These are phyloP conservation scores for Drosophila pachea DNA, from an alignment of 1,140 invertebrate species.

Conservation along the genomic window DNA sequence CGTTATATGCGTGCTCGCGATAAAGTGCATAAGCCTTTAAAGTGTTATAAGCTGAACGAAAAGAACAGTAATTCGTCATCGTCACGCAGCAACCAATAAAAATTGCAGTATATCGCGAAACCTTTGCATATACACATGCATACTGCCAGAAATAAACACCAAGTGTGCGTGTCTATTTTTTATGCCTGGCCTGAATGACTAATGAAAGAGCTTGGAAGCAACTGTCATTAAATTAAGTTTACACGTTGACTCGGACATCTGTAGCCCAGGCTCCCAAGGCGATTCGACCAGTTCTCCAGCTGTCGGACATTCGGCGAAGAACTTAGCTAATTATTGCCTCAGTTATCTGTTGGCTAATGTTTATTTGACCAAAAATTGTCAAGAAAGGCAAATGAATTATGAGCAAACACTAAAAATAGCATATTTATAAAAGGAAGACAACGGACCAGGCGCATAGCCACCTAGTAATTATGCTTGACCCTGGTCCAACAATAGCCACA, in stretches of 20 bases:
- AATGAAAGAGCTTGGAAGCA: conserved; percentile 50
- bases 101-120: conserved; percentile 31
- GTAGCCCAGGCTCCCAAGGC: conserved; percentile 37
- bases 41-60: conserved; percentile 19
- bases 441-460: conserved; percentile 31
- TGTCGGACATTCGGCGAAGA: conserved; percentile 14
- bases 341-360: conserved; percentile 18
- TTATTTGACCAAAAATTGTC: conserved; percentile 23
- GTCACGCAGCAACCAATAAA: conserved; percentile 31
- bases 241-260: conserved; percentile 32
- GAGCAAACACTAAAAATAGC: conserved; percentile 70
- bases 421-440: conserved; percentile 20
- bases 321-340: conserved; percentile 43
- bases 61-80: conserved; percentile 6
- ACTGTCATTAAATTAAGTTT: conserved; percentile 36
- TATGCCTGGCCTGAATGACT: conserved; percentile 65
- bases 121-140: conserved; percentile 22
- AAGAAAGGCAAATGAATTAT: conserved; percentile 66
- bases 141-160: conserved; percentile 39
- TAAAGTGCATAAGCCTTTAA: conserved; percentile 28
- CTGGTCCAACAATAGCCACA: conserved; percentile 68
- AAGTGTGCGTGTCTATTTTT: conserved; percentile 28
- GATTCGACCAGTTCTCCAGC: conserved; percentile 2
- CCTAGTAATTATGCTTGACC: conserved; percentile 74
- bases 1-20: conserved; percentile 17